These are phyloP conservation scores for Toxostoma redivivum DNA, from an alignment of 2,113 vertebrate genomes.

Conservation along the genomic window DNA sequence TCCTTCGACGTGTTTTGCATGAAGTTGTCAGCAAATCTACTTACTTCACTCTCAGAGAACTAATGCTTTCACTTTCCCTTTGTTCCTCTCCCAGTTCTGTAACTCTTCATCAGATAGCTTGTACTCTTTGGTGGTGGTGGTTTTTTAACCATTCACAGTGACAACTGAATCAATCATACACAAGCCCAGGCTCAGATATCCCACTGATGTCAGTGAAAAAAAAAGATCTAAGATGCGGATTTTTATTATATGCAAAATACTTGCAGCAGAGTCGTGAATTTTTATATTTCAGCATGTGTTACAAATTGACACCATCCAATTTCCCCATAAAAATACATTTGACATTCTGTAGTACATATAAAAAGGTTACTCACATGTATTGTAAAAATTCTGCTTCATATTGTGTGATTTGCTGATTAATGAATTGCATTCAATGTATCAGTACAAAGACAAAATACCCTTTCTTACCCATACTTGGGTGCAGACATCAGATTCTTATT, in stretches of 20 bases:
- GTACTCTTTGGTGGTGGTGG: not conserved
- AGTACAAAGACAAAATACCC: not conserved
- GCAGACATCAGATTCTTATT: not conserved
- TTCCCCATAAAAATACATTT: not conserved
- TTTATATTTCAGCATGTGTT: not conserved
- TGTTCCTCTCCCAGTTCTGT: slow-evolving; percentile 19
- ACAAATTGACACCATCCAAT: not conserved
- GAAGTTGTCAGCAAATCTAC: slow-evolving; percentile 60
- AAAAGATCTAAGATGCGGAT: not conserved
- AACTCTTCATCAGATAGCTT: not conserved
- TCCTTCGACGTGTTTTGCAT: slow-evolving; percentile 50
- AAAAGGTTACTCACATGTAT: not conserved
- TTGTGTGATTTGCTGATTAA: not conserved
- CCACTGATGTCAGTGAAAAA: not conserved
- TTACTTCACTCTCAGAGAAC: slow-evolving; percentile 25
- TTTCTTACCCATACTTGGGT: not conserved
- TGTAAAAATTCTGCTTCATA: not conserved
- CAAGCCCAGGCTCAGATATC: not conserved
- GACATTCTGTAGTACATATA: not conserved
- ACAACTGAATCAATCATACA: not conserved
- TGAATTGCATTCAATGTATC: not conserved
- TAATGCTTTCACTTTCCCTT: not conserved
- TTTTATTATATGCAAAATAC: not conserved
- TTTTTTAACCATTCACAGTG: not conserved
- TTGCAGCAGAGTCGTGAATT: not conserved